These are phyloP conservation scores for Lethrus apterus DNA, from an alignment of 1,140 invertebrate genomes.

Conservation along the genomic window DNA sequence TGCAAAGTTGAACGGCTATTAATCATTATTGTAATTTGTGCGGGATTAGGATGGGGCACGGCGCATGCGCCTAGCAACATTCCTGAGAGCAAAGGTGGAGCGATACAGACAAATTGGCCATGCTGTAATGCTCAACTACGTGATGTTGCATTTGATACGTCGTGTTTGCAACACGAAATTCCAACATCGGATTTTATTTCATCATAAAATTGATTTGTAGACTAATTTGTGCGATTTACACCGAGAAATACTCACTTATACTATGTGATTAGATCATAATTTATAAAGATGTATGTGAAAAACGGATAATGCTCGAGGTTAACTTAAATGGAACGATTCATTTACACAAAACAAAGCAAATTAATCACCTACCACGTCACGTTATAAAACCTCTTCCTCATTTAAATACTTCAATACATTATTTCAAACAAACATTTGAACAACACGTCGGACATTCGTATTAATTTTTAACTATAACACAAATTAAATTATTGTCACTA, in stretches of 20 bases:
- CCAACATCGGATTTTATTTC: slow-evolving; percentile 12
- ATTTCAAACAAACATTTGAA: no score
- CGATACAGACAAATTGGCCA: slow-evolving; percentile 13
- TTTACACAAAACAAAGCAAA: no score
- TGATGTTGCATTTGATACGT: slow-evolving; percentile 13
- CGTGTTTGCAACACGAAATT: slow-evolving; percentile 12
- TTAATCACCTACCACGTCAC: no score
- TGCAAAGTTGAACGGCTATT: slow-evolving; percentile 3
- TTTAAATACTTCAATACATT: no score
- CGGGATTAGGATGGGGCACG: slow-evolving; percentile 3
- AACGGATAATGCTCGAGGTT: no score
- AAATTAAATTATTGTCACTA: no score
- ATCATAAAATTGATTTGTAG: slow-evolving; percentile 15
- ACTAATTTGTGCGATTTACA: slow-evolving; percentile 9
- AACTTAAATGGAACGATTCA: no score
- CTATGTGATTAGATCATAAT: slow-evolving; percentile 8
- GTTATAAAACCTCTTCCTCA: no score
- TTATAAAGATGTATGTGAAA: not conserved
- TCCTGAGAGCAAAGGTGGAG: slow-evolving; percentile 11
- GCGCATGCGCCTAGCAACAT: slow-evolving; percentile 4
- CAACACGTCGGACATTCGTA: no score
- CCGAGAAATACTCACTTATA: slow-evolving; percentile 11
- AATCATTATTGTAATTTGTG: slow-evolving; percentile 15
- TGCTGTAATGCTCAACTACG: slow-evolving; percentile 12
- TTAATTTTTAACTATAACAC: no score